A percentile compares a stretch with the other conserved stretches of the same genome.
phyloP scores from a whole-genome alignment of 64 coral and sea anemone genomes.

The Dendrophyllia cribrosa region DNA sequence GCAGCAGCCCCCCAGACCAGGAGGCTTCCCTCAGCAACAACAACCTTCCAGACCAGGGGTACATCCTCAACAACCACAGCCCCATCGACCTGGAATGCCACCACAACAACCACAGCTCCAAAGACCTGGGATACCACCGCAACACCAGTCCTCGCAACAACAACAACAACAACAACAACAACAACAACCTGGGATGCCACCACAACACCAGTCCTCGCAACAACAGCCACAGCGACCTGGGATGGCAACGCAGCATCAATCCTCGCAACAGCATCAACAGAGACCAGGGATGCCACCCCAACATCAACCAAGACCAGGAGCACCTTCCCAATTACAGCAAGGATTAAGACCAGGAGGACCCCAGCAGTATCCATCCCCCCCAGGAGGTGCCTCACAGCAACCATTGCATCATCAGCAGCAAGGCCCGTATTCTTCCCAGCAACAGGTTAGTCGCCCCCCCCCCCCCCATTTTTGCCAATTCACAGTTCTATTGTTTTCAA shows the following conservation, averaged over 20 bases:
- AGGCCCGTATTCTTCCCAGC: slow-evolving; percentile 20
- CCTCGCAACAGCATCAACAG: slow-evolving; percentile 27
- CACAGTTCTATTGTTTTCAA: background rate
- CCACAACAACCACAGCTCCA: slow-evolving; percentile 7
- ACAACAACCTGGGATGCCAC: background rate
- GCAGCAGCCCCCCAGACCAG: background rate
- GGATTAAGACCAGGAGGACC: background rate
- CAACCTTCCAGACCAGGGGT: background rate
- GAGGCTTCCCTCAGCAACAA: slow-evolving; percentile 33
- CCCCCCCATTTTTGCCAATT: background rate
- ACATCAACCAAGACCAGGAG: slow-evolving; percentile 25
- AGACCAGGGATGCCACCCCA: slow-evolving; percentile 51
- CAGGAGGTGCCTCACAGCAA: background rate
- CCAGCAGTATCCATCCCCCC: slow-evolving; percentile 1
- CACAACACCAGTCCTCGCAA: background rate
- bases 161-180: slow-evolving; percentile 21
- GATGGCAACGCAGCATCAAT: background rate
- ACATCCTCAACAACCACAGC: slow-evolving; percentile 17
- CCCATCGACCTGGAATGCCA: background rate
- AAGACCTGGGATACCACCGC: background rate
- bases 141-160: background rate
- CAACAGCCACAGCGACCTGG: background rate
- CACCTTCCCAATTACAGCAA: slow-evolving; percentile 14
- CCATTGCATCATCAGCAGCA: background rate
- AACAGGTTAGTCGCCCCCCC: slow-evolving; percentile 25